phyloP scores from a whole-genome alignment of 1,140 invertebrate genomes.

The Nasonia giraulti region DNA sequence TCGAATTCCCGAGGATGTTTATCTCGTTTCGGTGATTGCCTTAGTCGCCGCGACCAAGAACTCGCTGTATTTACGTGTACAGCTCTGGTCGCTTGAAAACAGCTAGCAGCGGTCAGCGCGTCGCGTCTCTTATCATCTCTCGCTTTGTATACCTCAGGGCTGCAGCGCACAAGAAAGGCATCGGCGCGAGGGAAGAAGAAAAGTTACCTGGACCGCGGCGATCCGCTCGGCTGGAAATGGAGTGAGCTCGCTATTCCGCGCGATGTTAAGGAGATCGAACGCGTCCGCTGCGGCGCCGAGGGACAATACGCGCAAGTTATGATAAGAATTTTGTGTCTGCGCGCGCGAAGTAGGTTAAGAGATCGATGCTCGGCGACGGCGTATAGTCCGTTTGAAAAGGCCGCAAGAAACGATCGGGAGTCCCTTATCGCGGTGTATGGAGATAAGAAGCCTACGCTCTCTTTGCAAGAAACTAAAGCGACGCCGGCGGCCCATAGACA shows the following conservation, averaged over 20 bases:
- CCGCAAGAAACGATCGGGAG: conserved; percentile 10
- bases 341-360: conserved; percentile 42
- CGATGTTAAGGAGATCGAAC: conserved; percentile 15
- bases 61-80: not conserved
- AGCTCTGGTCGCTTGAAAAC: not conserved
- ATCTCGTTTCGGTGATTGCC: conserved; percentile 28
- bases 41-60: not conserved
- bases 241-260: not conserved
- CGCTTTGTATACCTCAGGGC: not conserved
- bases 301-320: not conserved
- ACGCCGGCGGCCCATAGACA: not conserved
- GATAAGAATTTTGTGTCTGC: conserved; percentile 30
- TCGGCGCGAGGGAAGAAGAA: not conserved
- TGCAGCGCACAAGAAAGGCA: not conserved
- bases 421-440: conserved; percentile 17
- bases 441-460: conserved; percentile 7
- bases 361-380: conserved; percentile 29
- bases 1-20: conserved; percentile 31
- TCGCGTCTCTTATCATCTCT: conserved; percentile 26
- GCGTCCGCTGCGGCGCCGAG: not conserved
- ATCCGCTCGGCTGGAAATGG: not conserved
- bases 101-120: conserved; percentile 10
- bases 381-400: conserved; percentile 5
- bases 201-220: not conserved
- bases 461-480: conserved; percentile 8